Evolutionary conservation across 2,797 vertebrate species (phyloP).

Genomic region (Crenichthys baileyi): DNA sequence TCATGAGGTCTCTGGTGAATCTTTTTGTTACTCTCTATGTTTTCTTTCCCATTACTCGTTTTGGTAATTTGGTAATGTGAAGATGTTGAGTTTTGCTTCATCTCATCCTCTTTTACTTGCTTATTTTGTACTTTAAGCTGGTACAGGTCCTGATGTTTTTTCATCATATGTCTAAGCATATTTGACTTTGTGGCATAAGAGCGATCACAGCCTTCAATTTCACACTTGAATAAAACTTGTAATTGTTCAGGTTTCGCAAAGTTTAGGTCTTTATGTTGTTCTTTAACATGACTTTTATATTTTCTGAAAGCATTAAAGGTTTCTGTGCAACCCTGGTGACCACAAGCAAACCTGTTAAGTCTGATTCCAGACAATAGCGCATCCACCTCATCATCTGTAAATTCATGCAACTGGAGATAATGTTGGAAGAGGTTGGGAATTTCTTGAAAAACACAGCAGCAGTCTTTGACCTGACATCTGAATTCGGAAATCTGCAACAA

Average conservation of each 20-base stretch:
- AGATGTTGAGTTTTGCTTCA: conserved; percentile 81
- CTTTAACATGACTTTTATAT: conserved; percentile 89
- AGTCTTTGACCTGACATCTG: conserved; percentile 93
- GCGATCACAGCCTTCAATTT: conserved; percentile 93
- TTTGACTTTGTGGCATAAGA: conserved; percentile 96
- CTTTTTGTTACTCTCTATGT: conserved; percentile 83
- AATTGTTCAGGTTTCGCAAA: conserved; percentile 75
- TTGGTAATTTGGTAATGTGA: conserved; percentile 81
- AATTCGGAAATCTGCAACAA: conserved; percentile 85
- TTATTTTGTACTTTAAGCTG: conserved; percentile 88
- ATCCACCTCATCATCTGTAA: conserved; percentile 87
- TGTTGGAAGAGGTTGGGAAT: conserved; percentile 92
- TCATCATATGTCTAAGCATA: conserved; percentile 92
- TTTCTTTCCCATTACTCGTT: conserved; percentile 85
- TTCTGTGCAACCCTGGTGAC: conserved; percentile 87
- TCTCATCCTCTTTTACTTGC: conserved; percentile 82
- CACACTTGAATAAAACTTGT: conserved; percentile 88
- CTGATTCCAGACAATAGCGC: conserved; percentile 82
- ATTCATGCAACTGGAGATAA: conserved; percentile 92
- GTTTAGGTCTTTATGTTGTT: conserved; percentile 84
- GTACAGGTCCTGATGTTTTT: conserved; percentile 93
- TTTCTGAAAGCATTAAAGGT: conserved; percentile 87
- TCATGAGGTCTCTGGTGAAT: conserved; percentile 73
- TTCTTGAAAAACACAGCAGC: conserved; percentile 92
- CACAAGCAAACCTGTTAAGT: conserved; percentile 88